Base-by-base conservation (phyloP, 2,797 vertebrate genomes). In the Hipposideros larvatus region DNA sequence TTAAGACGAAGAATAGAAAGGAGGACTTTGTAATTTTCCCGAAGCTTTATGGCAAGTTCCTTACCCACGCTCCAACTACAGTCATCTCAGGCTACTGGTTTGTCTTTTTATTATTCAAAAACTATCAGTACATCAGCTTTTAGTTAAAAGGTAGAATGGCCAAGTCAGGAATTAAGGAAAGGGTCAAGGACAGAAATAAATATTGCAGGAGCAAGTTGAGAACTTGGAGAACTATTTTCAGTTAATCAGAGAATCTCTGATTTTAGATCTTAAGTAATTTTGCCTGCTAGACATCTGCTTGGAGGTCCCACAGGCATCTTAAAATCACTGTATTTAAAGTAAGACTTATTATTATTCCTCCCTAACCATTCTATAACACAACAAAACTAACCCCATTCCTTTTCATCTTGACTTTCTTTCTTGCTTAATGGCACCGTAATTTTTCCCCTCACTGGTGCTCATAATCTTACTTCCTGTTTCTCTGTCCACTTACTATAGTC, bases 1-100 rank as follows among this genome's bases (percentile, higher is more conserved):
- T 97, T 97, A 95, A 93, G 86, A 68, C 77, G 26, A 87, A 96
- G 91, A 89, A 90, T 15, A 53, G 94, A 97, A 94, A 93, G 92
- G 68, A 93, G 96, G 96, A 94, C 53, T 48, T 78, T 14, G 89
- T 74, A 71, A n/a, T 93, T 95, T 89, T 83, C 70, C 88, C 94
- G 43, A 59, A 96, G 0, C 93, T 57, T 87, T 96, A 84, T 86
- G 96, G 92, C 92, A 92, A 26, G 37, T 31, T 96, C 73, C 11
- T 91, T 43, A 22, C 21, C 74, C 83, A 87, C 70, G 80, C 74
- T 37, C 92, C 46, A 37, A 74, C 77, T 73, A 73, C 14, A 21
- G 41, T 92, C 85, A 96, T 70, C 84, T 63, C 57, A 74, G 68
- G 41, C 84, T n/a, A 1, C n/a, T 91, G 37, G 18, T 82, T 85